These are phyloP conservation scores for Xyrichtys novacula DNA, from an alignment of 2,797 vertebrate genomes.

Conservation along the genomic window DNA sequence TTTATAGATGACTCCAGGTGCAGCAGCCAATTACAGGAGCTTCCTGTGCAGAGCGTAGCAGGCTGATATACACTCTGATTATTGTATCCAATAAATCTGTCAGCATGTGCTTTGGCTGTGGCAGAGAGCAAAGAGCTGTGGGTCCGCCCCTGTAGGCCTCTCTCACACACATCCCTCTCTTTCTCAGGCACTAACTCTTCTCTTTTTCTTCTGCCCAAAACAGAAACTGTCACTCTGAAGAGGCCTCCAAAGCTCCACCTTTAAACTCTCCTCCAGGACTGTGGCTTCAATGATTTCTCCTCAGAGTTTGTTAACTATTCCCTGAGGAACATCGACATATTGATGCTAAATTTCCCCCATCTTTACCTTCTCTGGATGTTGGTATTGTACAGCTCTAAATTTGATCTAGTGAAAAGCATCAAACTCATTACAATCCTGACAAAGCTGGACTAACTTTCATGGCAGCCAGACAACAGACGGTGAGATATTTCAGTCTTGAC, in stretches of 20 bases:
- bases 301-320: neutral
- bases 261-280: slow-evolving; percentile 17
- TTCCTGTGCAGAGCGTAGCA: slow-evolving; percentile 50
- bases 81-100: slow-evolving; percentile 80
- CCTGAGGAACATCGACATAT: slow-evolving; percentile 13
- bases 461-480: neutral
- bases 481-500: neutral
- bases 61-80: slow-evolving; percentile 70
- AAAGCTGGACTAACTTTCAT: neutral
- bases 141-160: slow-evolving; percentile 38
- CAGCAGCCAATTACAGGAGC: slow-evolving; percentile 70
- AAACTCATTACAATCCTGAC: too few species aligned
- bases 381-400: too few species aligned
- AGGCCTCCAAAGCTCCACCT: slow-evolving; percentile 20
- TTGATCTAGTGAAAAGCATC: too few species aligned
- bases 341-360: too few species aligned
- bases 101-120: slow-evolving; percentile 54
- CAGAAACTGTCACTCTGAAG: slow-evolving; percentile 26
- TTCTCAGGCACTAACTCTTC: slow-evolving; percentile 35
- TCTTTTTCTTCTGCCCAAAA: slow-evolving; percentile 8
- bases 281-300: slow-evolving; percentile 27
- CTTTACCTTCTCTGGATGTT: too few species aligned
- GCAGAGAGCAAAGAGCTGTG: slow-evolving; percentile 38
- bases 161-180: slow-evolving; percentile 16
- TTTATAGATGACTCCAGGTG: slow-evolving; percentile 63